Evolutionary conservation across 1,140 invertebrate species (phyloP).

Genomic region (Acromyrmex heyeri): DNA sequence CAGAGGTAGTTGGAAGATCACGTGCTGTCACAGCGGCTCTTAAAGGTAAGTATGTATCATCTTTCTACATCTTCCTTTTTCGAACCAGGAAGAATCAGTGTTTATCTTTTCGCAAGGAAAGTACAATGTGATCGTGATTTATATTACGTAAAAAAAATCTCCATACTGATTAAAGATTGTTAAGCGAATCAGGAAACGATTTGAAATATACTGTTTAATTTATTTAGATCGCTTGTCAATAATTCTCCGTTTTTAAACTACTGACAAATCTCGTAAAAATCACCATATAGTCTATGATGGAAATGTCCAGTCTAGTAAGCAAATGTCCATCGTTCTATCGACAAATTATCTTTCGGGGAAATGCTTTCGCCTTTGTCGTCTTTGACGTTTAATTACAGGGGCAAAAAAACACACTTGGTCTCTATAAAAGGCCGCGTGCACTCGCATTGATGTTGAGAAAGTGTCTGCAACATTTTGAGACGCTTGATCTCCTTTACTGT

Average conservation of each 20-base stretch:
- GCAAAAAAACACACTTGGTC: constrained; percentile 47
- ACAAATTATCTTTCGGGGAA: constrained; percentile 36
- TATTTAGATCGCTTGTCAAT: not conserved
- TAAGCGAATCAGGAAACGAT: not conserved
- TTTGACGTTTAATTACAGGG: constrained; percentile 69
- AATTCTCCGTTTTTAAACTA: not conserved
- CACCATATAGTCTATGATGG: not conserved
- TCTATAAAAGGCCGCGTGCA: not conserved
- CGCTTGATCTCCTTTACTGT: constrained; percentile 49
- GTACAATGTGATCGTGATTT: not conserved
- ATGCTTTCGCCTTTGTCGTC: constrained; percentile 60
- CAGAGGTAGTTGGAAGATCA: constrained; percentile 93
- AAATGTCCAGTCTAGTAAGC: not conserved
- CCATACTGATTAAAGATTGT: not conserved
- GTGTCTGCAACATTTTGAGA: constrained; percentile 43
- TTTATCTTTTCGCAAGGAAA: not conserved
- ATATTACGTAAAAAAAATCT: not conserved
- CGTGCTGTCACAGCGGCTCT: constrained; percentile 95
- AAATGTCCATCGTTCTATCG: constrained; percentile 8
- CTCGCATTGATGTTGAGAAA: constrained; percentile 23
- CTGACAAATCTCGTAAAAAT: not conserved
- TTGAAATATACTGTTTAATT: not conserved
- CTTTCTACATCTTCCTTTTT: not conserved
- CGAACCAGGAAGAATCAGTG: not conserved
- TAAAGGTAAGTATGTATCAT: constrained; percentile 89